Evolutionary conservation across 2,113 vertebrate genomes (phyloP), one percentile per base, ranked within the genome.

Genomic region (pig (Sus scrofa)): DNA sequence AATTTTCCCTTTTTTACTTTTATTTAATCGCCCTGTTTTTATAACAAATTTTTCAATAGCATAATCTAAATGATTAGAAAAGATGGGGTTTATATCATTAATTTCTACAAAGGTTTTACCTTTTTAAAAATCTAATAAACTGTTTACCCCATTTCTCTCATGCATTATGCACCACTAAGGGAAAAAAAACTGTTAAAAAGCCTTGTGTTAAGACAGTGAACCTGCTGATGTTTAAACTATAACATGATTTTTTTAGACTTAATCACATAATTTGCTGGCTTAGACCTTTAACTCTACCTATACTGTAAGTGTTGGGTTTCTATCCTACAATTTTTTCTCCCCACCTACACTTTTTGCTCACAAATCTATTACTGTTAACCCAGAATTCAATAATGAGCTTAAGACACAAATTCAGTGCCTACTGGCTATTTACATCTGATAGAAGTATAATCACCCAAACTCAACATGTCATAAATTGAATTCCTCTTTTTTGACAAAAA

Each of bases 11-110:
- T n/a, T n/a, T n/a, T n/a, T n/a, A n/a, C n/a, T n/a, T n/a, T n/a
- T n/a, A n/a, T n/a, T n/a, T n/a, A n/a, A n/a, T n/a, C n/a, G n/a
- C n/a, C n/a, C n/a, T n/a, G n/a, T n/a, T n/a, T n/a, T n/a, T n/a
- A n/a, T n/a, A n/a, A 86, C 58, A 71, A 92, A 91, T 26, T 81
- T 92, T 81, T 86, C 8, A 84, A 74, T 4, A 91, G 24, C 65
- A 90, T 73, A 86, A 96, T 34, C 27, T 56, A 94, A 96, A 96
- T 77, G 37, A 88, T 91, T 91, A 70, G 15, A 44, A 96, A 88
- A 93, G 34, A 77, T 39, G 18, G 0, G 9, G 4, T 54, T 67
- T 91, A 62, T 68, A 85, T 34, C 39, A 84, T 44, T 95, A 94
- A 83, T 62, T 91, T 93, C 79, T 84, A 75, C 27, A 60, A 30